phyloP scores from a whole-genome alignment of 2,888 invertebrate genomes.

The Lasioglossum villosulum region DNA sequence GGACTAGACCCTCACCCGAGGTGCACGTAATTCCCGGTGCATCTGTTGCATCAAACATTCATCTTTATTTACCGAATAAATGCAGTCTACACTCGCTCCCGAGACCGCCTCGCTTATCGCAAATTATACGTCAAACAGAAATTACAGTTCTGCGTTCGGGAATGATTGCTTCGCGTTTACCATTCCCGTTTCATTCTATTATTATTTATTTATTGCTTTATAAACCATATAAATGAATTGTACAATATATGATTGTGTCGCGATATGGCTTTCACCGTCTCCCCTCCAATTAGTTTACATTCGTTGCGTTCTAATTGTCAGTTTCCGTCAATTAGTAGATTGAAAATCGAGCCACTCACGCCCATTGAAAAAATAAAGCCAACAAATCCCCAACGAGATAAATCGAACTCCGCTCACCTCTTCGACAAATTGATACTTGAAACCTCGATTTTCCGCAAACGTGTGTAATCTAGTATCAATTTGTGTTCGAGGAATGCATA shows the following conservation, averaged over 20 bases:
- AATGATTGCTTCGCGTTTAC: background rate
- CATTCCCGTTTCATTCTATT: background rate
- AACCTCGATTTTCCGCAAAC: background rate
- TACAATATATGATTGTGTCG: no score
- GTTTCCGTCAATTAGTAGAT: background rate
- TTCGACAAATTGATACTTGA: background rate
- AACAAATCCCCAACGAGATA: background rate
- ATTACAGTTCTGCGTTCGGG: background rate
- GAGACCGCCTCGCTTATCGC: background rate
- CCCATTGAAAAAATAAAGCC: background rate
- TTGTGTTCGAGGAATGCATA: background rate
- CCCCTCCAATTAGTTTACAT: no score
- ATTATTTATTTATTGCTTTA: no score
- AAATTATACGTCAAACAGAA: background rate
- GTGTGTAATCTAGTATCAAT: background rate
- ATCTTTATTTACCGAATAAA: background rate
- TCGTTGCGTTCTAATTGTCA: background rate
- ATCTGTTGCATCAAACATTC: constrained; percentile 5
- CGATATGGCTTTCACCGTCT: no score
- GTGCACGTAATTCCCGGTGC: background rate
- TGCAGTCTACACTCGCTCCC: background rate
- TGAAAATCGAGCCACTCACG: no score
- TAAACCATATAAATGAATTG: no score
- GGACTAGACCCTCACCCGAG: background rate
- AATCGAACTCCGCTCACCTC: background rate